Evolutionary conservation across 1,140 invertebrate species (phyloP).

Genomic region (Megathymus violae): DNA sequence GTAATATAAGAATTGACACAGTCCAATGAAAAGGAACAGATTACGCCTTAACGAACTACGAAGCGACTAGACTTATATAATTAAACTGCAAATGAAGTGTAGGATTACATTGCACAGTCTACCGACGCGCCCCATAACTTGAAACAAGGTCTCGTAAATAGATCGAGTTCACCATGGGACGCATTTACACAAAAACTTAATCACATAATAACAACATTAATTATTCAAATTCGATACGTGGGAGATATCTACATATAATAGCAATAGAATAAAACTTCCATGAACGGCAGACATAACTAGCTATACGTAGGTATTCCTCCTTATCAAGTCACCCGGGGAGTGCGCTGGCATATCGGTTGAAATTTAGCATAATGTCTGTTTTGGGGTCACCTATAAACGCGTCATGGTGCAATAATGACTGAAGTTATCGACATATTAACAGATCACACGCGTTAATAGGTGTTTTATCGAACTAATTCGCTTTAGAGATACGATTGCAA

Average conservation of each 20-base stretch:
- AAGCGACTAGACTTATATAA: slow-evolving; percentile 46
- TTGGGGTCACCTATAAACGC: slow-evolving; percentile 16
- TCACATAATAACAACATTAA: slow-evolving; percentile 34
- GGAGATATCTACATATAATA: slow-evolving; percentile 56
- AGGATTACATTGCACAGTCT: slow-evolving; percentile 48
- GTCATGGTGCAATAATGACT: background rate
- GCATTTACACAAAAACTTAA: slow-evolving; percentile 47
- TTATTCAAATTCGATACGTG: slow-evolving; percentile 50
- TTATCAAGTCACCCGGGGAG: slow-evolving; percentile 16
- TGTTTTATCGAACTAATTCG: background rate
- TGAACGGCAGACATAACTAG: slow-evolving; percentile 17
- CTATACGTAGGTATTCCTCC: slow-evolving; percentile 10
- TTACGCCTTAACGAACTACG: slow-evolving; percentile 64
- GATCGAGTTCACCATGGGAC: slow-evolving; percentile 71
- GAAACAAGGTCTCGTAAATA: slow-evolving; percentile 75
- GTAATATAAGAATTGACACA: slow-evolving; percentile 84
- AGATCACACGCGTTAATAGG: background rate
- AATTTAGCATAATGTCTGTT: slow-evolving; percentile 17
- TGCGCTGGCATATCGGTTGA: slow-evolving; percentile 10
- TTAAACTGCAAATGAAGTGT: slow-evolving; percentile 54
- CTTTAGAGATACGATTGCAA: background rate
- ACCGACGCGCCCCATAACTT: slow-evolving; percentile 57
- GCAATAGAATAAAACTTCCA: slow-evolving; percentile 14
- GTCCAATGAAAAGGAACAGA: slow-evolving; percentile 76
- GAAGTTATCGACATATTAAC: background rate